Conservation (phyloP, 1,140 invertebrate species). For the Reticulitermes speratus region DNA sequence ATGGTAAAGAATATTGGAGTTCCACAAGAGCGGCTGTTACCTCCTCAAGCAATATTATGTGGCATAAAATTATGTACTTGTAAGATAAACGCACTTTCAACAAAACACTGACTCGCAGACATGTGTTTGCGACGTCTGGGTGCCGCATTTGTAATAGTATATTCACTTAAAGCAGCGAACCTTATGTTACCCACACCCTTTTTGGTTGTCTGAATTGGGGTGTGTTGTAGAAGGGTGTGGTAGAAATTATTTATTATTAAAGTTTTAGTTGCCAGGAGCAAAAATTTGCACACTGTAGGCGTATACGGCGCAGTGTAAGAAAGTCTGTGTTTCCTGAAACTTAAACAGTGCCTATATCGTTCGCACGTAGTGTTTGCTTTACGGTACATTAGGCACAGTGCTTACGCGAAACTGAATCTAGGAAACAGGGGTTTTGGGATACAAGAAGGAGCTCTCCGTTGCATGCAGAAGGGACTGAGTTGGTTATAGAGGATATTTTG, state of each 20-base stretch:
- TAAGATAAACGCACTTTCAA: too few relatives aligned
- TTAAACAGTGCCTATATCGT: not conserved
- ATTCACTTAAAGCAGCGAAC: not conserved
- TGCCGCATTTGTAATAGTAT: not conserved
- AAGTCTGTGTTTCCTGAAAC: too few relatives aligned
- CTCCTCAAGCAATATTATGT: too few relatives aligned
- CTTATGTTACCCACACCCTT: not conserved
- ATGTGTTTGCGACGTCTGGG: not conserved
- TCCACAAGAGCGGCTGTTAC: too few relatives aligned
- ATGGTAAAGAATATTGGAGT: too few relatives aligned
- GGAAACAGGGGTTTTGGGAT: not conserved
- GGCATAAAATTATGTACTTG: too few relatives aligned
- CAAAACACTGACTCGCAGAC: too few relatives aligned
- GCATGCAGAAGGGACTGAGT: not conserved
- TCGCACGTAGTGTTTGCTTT: not conserved
- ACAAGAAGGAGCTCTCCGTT: not conserved
- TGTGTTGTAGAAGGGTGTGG: not conserved
- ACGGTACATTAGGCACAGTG: not conserved
- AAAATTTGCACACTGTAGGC: not conserved
- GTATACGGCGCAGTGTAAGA: not conserved
- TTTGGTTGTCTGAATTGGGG: not conserved
- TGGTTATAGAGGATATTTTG: not conserved
- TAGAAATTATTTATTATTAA: not conserved
- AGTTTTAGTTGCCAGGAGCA: not conserved
- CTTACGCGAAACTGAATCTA: not conserved